phyloP scores from a whole-genome alignment of 2,888 invertebrate species.

The Nephrocerus scutellatus region DNA sequence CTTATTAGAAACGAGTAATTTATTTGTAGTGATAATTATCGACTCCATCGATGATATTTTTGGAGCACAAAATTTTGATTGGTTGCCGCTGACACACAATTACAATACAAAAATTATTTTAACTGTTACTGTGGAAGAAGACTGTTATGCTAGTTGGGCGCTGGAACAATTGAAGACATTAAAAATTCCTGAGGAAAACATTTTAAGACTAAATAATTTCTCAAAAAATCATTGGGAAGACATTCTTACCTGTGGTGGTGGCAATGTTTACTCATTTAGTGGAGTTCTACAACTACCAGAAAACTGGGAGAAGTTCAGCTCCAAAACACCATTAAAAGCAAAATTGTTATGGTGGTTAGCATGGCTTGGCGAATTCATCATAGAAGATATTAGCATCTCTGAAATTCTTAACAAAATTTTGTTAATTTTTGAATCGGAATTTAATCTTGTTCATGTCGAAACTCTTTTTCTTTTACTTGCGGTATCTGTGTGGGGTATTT shows the following conservation, averaged over 20 bases:
- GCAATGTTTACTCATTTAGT: constrained; percentile 43
- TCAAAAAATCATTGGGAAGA: constrained; percentile 45
- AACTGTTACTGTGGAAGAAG: constrained; percentile 46
- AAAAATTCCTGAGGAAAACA: constrained; percentile 38
- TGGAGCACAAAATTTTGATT: constrained; percentile 54
- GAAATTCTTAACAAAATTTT: constrained; percentile 58
- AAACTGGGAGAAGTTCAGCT: constrained; percentile 37
- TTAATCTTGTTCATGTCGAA: constrained; percentile 60
- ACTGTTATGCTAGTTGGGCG: constrained; percentile 15
- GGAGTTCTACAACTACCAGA: constrained; percentile 41
- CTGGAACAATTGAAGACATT: constrained; percentile 31
- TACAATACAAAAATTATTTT: constrained; percentile 69
- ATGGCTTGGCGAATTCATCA: constrained; percentile 54
- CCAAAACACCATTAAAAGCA: constrained; percentile 43
- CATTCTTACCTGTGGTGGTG: constrained; percentile 41
- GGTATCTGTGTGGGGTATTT: constrained; percentile 68
- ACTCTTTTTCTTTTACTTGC: constrained; percentile 65
- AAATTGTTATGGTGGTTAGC: constrained; percentile 57
- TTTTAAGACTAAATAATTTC: constrained; percentile 39
- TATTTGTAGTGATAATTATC: constrained; percentile 63
- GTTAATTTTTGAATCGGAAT: constrained; percentile 60
- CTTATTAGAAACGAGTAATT: constrained; percentile 38
- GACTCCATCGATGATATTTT: constrained; percentile 65
- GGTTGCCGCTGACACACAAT: constrained; percentile 70
- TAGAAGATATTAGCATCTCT: constrained; percentile 52